Conservation (phyloP, 2,797 vertebrate species). For the Coracias cyanogaster region DNA sequence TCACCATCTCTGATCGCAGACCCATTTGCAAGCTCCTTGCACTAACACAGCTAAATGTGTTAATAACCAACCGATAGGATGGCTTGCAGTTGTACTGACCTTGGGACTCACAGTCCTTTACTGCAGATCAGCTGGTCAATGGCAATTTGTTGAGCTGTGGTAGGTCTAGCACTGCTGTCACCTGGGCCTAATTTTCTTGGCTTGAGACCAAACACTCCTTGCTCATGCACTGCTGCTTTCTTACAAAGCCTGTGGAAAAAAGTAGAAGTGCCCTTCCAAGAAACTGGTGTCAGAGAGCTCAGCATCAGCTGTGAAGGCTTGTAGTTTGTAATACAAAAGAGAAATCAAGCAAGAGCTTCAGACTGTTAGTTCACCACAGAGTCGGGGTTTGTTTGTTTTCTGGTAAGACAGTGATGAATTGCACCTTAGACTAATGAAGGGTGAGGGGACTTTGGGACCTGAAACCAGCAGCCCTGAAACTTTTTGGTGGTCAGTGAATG, state of each 20-base stretch:
- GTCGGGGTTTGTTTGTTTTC: neutral
- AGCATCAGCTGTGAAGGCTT: neutral
- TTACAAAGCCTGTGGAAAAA: neutral
- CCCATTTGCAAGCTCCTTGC: neutral
- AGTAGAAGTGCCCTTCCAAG: neutral
- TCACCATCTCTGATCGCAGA: neutral
- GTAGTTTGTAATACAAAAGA: neutral
- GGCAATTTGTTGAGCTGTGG: neutral
- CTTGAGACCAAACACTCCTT: neutral
- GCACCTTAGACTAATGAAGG: neutral
- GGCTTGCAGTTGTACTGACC: neutral
- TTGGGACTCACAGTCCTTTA: neutral
- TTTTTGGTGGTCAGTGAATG: neutral
- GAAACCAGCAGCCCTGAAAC: neutral
- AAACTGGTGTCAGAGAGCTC: neutral
- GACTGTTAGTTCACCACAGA: neutral
- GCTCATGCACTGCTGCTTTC: neutral
- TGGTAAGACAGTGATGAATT: neutral
- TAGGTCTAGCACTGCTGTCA: neutral
- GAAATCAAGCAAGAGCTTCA: neutral
- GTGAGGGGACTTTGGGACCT: neutral
- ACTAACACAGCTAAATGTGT: neutral
- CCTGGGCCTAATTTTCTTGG: neutral
- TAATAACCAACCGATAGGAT: neutral
- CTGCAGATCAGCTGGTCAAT: neutral